Base-by-base conservation (phyloP, 2,113 vertebrate genomes). In the Taxidea taxus region DNA sequence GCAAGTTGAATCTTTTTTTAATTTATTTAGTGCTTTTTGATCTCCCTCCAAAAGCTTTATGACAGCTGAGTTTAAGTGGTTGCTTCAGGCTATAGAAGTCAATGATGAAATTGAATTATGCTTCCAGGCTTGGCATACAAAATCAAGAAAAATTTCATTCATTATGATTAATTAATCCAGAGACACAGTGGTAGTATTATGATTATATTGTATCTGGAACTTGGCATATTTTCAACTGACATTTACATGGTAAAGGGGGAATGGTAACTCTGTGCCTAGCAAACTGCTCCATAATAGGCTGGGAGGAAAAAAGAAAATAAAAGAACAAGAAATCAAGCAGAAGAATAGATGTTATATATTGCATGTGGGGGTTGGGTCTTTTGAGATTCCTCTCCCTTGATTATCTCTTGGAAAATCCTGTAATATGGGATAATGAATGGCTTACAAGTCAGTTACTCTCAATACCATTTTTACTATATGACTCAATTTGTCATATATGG, bases 91-190 rank as follows among this genome's bases (percentile, higher is more conserved):
- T 97, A 95, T 60, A 96, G 94, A 96, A 98, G 96, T 95, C 93
- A 95, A 97, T 94, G 87, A 96, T 93, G 44, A 97, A 98, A 98
- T 95, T 96, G 68, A 96, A 97, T 98, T 98, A 97, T 97, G 90
- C 91, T 98, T 98, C 96, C 98, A 98, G 97, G 92, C 97, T 98
- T 98, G 98, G 98, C 98, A 98, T 92, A 98, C 95, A 96, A 97
- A 98, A 98, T 98, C 97, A 98, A 89, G 97, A 98, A 98, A 98
- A 98, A 98, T 98, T 98, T 98, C 98, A 98, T 98, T 98, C 98
- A 98, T 98, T 98, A 97, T 98, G 98, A 98, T 98, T 98, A 98
- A 98, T 98, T 97, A 21, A 97, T 98, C 97, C 97, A 98, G 97
- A 98, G 98, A 97, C 96, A 98, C 96, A 98, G 98, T 98, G 96